Base-by-base conservation (phyloP, 1,140 invertebrate genomes). In the Cherax quadricarinatus region DNA sequence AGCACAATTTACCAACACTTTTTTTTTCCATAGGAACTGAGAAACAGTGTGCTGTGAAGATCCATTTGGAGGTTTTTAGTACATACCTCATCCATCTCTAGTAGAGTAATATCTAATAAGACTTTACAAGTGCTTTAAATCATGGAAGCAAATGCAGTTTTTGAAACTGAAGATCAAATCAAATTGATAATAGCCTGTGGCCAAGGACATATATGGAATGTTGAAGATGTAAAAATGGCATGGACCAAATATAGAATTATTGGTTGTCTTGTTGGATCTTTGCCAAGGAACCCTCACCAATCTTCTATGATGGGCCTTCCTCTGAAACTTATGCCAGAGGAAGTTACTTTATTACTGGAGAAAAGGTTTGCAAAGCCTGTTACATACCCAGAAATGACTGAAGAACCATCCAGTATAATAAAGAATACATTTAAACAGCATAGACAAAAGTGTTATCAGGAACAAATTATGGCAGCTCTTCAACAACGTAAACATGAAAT, bases 191-290 rank as follows among this genome's bases (percentile, higher is more conserved):
- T 75, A 30, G 6, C 70, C 24, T 83, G 86, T 86, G 83, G 75
- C 3, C 82, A 62, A 51, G 89, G 57, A 80, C 84, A 91, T 12
- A 3, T 91, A 0, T 91, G 89, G 89, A 80, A 91, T 53, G 24
- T 49, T 16, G 41, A 62, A 94, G 91, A 91, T 94, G 93, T 93
- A 94, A 93, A 30, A 94, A 94, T 57, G 93, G 24, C 75, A 94
- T 88, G 75, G 85, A 93, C 84, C 94, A 95, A 18, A 86, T 94
- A 53, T 95, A 91, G 62, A 94, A 94, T 94, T 95, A 95, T 93
- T 92, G 95, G 95, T 9, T 95, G 89, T 86, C 94, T 94, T 16
- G 80, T 91, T 0, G 93, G 93, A 49, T 30, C 80, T 14, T 57
- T 92, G 4, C 86, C 92, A 21, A 73, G 81, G 79, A 60, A 91